Percentiles rank a stretch among this genome's conserved stretches.
phyloP scores from a whole-genome alignment of 2,113 vertebrate genomes.

The Stomatorhinus ivindoensis region DNA sequence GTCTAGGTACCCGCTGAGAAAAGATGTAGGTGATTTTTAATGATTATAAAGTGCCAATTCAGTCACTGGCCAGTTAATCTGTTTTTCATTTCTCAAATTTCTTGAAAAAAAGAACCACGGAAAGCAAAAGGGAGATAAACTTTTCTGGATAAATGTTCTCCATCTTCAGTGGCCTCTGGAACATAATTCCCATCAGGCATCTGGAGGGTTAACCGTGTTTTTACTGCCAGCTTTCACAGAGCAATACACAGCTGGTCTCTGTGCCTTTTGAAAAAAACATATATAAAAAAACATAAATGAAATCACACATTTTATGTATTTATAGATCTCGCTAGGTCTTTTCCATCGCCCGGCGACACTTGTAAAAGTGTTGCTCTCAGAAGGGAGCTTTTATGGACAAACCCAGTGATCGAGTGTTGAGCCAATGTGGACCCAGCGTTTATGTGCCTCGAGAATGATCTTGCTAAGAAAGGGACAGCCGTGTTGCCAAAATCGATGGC shows the following conservation, averaged over 20 bases:
- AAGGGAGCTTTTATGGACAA: conserved; percentile 40
- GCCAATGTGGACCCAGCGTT: conserved; percentile 15
- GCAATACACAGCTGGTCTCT: conserved; percentile 33
- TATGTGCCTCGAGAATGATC: neutral
- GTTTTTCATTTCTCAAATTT: neutral
- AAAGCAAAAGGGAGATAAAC: neutral
- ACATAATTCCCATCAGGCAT: conserved; percentile 28
- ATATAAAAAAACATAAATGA: conserved; percentile 29
- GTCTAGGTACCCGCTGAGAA: neutral
- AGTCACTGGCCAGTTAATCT: neutral
- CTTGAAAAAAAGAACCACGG: neutral
- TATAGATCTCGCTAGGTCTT: conserved; percentile 37
- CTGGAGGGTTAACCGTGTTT: conserved; percentile 21
- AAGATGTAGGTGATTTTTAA: neutral
- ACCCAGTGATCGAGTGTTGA: conserved; percentile 33
- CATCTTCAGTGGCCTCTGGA: conserved; percentile 6
- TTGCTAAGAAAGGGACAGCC: neutral
- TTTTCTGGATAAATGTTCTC: neutral
- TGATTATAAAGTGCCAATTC: neutral
- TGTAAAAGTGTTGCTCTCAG: conserved; percentile 35
- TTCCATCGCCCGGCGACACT: conserved; percentile 37
- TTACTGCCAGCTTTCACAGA: conserved; percentile 28
- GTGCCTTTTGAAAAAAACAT: conserved; percentile 15
- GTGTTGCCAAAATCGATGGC: neutral
- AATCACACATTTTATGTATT: conserved; percentile 44